Conservation (phyloP, 2,113 vertebrate species). For the Campylomormyrus numenius region DNA sequence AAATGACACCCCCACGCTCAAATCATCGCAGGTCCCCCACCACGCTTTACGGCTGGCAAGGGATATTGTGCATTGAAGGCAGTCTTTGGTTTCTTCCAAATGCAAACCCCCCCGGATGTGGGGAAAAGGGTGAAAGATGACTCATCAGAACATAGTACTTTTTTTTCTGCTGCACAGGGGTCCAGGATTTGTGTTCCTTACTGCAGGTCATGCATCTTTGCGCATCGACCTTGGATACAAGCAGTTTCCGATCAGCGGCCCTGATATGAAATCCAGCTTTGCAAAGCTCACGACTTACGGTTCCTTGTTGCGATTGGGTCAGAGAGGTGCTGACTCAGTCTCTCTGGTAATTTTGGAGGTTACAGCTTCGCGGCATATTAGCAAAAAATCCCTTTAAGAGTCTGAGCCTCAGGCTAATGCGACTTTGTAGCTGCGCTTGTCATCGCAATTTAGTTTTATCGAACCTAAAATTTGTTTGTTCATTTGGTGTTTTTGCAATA, state of each 20-base stretch:
- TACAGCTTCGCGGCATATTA: neutral
- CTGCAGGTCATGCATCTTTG: neutral
- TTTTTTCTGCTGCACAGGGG: neutral
- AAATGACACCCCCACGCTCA: neutral
- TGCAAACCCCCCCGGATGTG: neutral
- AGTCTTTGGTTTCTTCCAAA: neutral
- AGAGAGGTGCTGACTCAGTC: neutral
- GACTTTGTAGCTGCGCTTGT: neutral
- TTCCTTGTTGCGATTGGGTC: neutral
- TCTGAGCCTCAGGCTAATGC: neutral
- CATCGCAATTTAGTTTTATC: neutral
- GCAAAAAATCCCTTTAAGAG: neutral
- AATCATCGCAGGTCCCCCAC: neutral
- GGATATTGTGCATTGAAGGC: neutral
- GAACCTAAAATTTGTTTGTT: neutral
- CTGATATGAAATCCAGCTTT: neutral
- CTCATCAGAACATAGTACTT: neutral
- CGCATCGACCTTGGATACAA: neutral
- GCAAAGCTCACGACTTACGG: neutral
- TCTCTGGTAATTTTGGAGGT: neutral
- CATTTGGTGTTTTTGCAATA: neutral
- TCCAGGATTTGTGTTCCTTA: neutral
- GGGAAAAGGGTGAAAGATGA: neutral
- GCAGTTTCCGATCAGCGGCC: neutral
- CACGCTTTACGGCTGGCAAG: neutral